Base-by-base conservation (phyloP, 2,113 vertebrate species). In the Ursus arctos region DNA sequence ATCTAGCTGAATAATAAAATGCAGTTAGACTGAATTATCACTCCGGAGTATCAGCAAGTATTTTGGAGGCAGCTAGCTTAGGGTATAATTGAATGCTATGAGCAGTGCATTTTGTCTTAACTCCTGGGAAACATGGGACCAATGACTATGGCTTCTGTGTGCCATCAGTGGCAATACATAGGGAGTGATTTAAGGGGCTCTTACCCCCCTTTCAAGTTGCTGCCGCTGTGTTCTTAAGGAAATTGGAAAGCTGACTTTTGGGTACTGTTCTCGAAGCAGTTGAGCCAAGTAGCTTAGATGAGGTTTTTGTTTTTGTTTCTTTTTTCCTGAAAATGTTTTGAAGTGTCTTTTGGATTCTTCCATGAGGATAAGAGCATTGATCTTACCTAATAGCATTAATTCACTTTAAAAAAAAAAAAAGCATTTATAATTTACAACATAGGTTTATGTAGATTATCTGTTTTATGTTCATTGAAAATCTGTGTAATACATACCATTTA, bases 311-410 rank as follows among this genome's bases (percentile, higher is more conserved):
- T 28, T 47, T 80, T 77, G 43, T 90, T 53, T 18, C 83, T 49
- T 47, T 65, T 16, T 79, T 12, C 31, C 57, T 85, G 83, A 69
- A 89, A 96, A 95, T 86, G 93, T n/a, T 97, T 96, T 80, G 36
- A 96, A 92, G 8, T 92, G 53, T 72, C 43, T 89, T 80, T 95
- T 76, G 76, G 53, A 28, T 47, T 71, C 16, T 89, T 89, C 33
- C 49, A 14, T 57, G 72, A 91, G 88, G 40, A 31, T 80, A 80
- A 86, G 51, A 47, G 0, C 7, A 55, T 63, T 55, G 26, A 9
- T 87, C 33, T 93, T 74, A 84, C 2, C 36, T 82, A 77, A 88
- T 79, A 95, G 47, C 67, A 83, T 36, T 53, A 92, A 14, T 86
- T 11, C 28, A 69, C 36, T 93, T 96, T 4, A 40, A 19, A 61